Conservation (phyloP, 2,888 invertebrate genomes). For the Lithophane leautieri region DNA sequence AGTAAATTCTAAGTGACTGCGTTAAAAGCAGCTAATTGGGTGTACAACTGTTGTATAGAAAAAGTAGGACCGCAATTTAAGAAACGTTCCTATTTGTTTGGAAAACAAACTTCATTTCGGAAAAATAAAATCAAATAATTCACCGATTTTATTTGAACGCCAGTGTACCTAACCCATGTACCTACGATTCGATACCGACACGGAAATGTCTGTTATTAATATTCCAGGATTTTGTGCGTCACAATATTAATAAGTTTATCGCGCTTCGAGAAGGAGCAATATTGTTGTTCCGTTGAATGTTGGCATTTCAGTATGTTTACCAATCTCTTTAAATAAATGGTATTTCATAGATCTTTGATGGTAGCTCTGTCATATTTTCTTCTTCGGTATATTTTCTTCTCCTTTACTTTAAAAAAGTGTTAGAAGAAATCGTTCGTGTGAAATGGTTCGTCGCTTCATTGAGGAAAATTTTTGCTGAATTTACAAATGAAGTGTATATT, state of each 20-base stretch:
- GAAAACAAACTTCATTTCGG: neutral
- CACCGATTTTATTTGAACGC: slow-evolving; percentile 3
- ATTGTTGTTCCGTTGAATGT: slow-evolving; percentile 1
- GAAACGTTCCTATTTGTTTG: too few relatives aligned
- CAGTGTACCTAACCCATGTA: slow-evolving; percentile 9
- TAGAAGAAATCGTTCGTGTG: slow-evolving; percentile 18
- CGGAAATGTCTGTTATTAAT: slow-evolving; percentile 27
- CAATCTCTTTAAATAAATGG: slow-evolving; percentile 6
- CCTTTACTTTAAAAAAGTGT: slow-evolving; percentile 1
- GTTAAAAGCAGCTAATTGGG: too few relatives aligned
- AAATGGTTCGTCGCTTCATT: slow-evolving; percentile 11
- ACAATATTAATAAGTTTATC: slow-evolving; percentile 32
- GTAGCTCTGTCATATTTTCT: neutral
- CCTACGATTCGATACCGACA: slow-evolving; percentile 1
- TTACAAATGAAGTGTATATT: slow-evolving; percentile 16
- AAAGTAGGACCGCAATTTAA: neutral
- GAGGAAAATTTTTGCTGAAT: slow-evolving; percentile 17
- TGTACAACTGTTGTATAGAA: too few relatives aligned
- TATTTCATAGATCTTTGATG: slow-evolving; percentile 7
- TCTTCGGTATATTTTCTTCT: neutral
- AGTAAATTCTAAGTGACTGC: too few relatives aligned
- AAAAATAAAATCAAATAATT: neutral
- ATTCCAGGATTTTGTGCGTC: slow-evolving; percentile 13
- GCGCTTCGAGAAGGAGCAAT: slow-evolving; percentile 1
- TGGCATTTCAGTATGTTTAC: slow-evolving; percentile 6